These are phyloP conservation scores for Coelopa pilipes DNA, from an alignment of 2,888 invertebrate species.

Conservation along the genomic window DNA sequence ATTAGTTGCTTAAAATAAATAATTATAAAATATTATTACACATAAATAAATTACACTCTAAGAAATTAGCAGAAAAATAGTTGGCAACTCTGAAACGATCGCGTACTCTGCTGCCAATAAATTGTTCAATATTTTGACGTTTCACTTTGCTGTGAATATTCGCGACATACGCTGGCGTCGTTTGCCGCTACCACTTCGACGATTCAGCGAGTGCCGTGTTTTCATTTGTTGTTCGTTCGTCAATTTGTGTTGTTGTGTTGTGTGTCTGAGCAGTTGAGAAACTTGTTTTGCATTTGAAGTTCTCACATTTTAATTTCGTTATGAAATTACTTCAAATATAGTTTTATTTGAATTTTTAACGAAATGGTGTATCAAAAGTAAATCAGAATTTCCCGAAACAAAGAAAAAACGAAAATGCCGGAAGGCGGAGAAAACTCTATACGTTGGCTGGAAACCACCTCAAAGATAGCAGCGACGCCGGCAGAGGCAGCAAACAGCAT, in stretches of 20 bases:
- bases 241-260: conserved; percentile 10
- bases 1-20: background rate
- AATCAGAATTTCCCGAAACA: background rate
- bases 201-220: conserved; percentile 1
- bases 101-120: background rate
- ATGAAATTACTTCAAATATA: background rate
- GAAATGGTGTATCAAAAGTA: background rate
- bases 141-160: conserved; percentile 11
- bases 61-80: background rate
- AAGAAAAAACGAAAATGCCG: conserved; percentile 12
- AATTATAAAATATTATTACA: background rate
- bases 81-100: conserved; percentile 19
- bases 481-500: conserved; percentile 26
- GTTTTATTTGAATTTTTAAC: background rate
- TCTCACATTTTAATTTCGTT: background rate
- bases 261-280: background rate
- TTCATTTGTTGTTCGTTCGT: conserved; percentile 28
- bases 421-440: conserved; percentile 12
- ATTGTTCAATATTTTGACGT: background rate
- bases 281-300: conserved; percentile 14
- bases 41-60: background rate
- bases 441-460: conserved; percentile 32
- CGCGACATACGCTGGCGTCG: conserved; percentile 19
- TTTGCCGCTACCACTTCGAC: background rate
- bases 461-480: conserved; percentile 14